phyloP scores from a whole-genome alignment of 2,113 vertebrate species.

The Strix aluco region DNA sequence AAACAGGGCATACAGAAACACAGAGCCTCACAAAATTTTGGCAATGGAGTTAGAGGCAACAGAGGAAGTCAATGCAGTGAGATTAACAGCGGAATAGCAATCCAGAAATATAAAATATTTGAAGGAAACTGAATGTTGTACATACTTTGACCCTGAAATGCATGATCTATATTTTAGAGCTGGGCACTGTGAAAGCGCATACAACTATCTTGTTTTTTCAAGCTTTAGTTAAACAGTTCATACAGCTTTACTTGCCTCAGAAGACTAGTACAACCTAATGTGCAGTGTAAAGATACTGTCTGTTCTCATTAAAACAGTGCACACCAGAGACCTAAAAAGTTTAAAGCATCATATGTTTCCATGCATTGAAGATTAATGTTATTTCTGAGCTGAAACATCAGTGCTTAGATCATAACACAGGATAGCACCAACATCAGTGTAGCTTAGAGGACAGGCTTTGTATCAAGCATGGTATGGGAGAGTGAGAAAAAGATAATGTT shows the following conservation, averaged over 20 bases:
- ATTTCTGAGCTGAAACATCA: not conserved
- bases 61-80: not conserved
- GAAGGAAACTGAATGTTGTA: not conserved
- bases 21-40: not conserved
- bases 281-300: not conserved
- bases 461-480: not conserved
- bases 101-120: not conserved
- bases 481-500: not conserved
- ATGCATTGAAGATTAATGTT: not conserved
- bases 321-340: not conserved
- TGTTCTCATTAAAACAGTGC: not conserved
- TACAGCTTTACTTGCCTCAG: not conserved
- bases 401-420: not conserved
- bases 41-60: not conserved
- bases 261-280: not conserved
- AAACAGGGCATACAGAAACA: not conserved
- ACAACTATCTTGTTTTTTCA: not conserved
- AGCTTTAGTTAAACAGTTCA: not conserved
- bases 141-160: not conserved
- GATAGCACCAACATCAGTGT: not conserved
- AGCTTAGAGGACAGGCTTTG: not conserved
- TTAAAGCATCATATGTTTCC: not conserved
- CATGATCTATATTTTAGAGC: not conserved
- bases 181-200: not conserved
- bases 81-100: not conserved